Conservation (phyloP, 2,888 invertebrate genomes). For the Drosophila phalerata region DNA sequence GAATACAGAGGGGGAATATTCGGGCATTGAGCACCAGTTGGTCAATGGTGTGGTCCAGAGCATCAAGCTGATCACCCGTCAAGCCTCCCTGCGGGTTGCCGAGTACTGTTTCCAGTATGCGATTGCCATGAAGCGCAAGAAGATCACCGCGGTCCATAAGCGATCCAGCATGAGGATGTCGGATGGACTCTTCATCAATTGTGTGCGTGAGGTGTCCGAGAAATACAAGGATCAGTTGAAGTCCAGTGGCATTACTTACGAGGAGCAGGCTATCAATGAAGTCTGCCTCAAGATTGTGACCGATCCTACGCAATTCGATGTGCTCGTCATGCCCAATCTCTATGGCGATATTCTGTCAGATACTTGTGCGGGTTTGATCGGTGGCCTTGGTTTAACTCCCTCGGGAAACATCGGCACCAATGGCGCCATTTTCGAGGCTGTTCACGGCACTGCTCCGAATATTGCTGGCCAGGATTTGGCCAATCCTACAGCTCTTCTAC, state of each 20-base stretch:
- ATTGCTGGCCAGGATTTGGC: conserved; percentile 98
- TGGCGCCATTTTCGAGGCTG: conserved; percentile 99
- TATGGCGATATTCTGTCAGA: conserved; percentile 99
- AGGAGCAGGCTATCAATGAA: conserved; percentile 98
- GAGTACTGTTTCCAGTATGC: conserved; percentile 99
- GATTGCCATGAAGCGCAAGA: conserved; percentile 93
- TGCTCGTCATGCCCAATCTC: conserved; percentile 98
- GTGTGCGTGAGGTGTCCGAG: conserved; percentile 96
- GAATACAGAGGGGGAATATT: conserved; percentile 99
- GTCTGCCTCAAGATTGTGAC: conserved; percentile 99
- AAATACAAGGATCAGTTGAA: conserved; percentile 89
- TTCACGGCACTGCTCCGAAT: conserved; percentile 98
- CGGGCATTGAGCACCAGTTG: conserved; percentile 99
- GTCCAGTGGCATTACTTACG: conserved; percentile 92
- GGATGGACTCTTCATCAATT: conserved; percentile 97
- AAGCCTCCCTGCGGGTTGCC: conserved; percentile 96
- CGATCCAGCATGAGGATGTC: conserved; percentile 99
- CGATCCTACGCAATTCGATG: conserved; percentile 97
- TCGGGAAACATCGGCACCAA: conserved; percentile 99
- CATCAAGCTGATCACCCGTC: conserved; percentile 99
- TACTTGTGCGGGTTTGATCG: conserved; percentile 98
- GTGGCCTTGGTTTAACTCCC: conserved; percentile 98
- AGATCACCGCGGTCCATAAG: conserved; percentile 99
- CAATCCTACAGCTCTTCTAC: conserved; percentile 97
- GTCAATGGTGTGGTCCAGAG: conserved; percentile 99